These are phyloP conservation scores for Aporophyla nigra DNA, from an alignment of 2,888 invertebrate genomes.

Conservation along the genomic window DNA sequence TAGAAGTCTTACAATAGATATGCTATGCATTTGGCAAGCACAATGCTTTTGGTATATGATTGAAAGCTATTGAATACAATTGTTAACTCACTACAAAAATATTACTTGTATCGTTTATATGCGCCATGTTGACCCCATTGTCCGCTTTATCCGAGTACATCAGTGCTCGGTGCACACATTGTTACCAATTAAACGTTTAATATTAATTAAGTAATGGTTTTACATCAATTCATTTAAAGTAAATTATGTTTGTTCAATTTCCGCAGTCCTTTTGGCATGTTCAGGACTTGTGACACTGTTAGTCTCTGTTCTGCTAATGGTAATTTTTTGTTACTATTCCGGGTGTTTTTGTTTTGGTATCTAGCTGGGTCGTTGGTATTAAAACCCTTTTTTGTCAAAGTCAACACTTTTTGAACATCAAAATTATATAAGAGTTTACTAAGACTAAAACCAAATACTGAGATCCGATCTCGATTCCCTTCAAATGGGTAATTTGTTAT, in stretches of 20 bases:
- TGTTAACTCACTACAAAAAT: conserved; percentile 30
- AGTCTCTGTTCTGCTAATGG: no score
- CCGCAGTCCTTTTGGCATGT: not conserved
- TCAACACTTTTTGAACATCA: no score
- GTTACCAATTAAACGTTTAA: conserved; percentile 43
- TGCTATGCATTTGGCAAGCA: conserved; percentile 23
- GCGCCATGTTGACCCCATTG: conserved; percentile 58
- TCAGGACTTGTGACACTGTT: not conserved
- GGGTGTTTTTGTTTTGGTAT: conserved; percentile 1
- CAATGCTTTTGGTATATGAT: not conserved
- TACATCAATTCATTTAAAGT: conserved; percentile 38
- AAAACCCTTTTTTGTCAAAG: no score
- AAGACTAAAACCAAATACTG: not conserved
- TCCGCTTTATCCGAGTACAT: conserved; percentile 30
- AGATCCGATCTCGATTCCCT: not conserved
- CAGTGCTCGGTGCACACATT: conserved; percentile 33
- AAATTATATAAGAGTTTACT: no score
- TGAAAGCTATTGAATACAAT: conserved; percentile 13
- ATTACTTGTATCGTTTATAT: conserved; percentile 19
- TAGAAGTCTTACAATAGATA: no score
- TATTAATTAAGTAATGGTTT: conserved; percentile 49
- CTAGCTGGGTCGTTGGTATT: not conserved
- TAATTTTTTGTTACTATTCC: not conserved
- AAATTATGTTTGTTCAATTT: conserved; percentile 19
- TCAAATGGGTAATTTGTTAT: not conserved